Evolutionary conservation across 1,140 invertebrate genomes (phyloP), one percentile per base, ranked within the genome.

Genomic region (Sinella curviseta): DNA sequence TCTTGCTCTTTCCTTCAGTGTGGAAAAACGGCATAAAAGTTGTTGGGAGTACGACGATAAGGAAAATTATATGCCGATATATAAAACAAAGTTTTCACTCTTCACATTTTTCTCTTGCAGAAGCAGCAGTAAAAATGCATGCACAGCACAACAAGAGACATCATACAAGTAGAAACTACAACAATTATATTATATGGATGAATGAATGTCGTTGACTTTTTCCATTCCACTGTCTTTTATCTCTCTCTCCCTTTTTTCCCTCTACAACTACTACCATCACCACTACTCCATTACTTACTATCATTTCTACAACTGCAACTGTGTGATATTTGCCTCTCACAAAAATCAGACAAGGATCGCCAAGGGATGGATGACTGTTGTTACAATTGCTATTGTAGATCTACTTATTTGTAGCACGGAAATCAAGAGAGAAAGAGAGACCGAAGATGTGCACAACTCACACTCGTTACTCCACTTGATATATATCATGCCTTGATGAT

Each of bases 131-230:
- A 70, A 24, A 70, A 33, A 70, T 33, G 65, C 65, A 70, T 33
- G 31, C 65, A 70, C 31, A 33, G 31, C 65, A 70, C 65, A 70
- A 70, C 65, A 31, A 33, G 8, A 70, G 31, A 70, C 31, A 70
- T 48, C 39, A 20, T 20, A 48, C 26, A 70, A 70, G 65, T 70
- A 70, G 65, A 70, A 70, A 70, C 28, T 33, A 30, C 55, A 24
- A 60, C 65, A 70, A 70, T 70, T 70, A 70, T 70, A 70, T 70
- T 70, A 70, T 33, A 70, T 70, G 65, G 65, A 70, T 70, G 65
- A 70, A 70, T 70, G 65, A 30, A 33, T 70, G n/a, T 70, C 65
- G 65, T 70, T 70, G 65, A 70, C 65, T 70, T 70, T 70, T 70
- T 70, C 65, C 65, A 70, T 70, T 70, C 31, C 65, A 70, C 8